phyloP scores from a whole-genome alignment of 2,797 vertebrate genomes.

The Pangasius macronema region DNA sequence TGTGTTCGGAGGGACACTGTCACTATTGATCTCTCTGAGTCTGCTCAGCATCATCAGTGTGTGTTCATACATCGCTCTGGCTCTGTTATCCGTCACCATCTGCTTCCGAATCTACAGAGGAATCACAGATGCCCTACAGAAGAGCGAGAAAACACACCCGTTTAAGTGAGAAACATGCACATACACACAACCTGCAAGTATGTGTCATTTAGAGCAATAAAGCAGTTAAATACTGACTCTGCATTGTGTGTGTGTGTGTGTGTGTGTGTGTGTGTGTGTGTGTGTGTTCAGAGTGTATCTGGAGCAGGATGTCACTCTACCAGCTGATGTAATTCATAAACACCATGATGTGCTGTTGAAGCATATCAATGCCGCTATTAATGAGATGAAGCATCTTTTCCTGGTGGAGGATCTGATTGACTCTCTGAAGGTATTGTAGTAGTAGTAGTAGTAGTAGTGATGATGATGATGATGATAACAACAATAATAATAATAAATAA shows the following conservation, averaged over 20 bases:
- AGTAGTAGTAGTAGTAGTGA: neutral
- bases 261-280: constrained; percentile 1
- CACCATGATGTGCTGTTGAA: constrained; percentile 78
- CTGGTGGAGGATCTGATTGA: constrained; percentile 79
- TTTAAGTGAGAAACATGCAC: constrained; percentile 75
- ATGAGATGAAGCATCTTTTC: constrained; percentile 79
- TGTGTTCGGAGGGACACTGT: constrained; percentile 82
- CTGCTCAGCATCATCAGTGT: constrained; percentile 87
- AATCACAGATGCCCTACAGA: constrained; percentile 86
- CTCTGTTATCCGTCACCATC: constrained; percentile 83
- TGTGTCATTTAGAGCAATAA: neutral
- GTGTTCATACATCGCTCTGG: constrained; percentile 82
- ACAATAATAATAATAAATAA: neutral
- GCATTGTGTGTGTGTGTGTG: neutral
- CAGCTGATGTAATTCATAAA: constrained; percentile 79
- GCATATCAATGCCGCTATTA: constrained; percentile 76
- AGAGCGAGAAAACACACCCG: constrained; percentile 83
- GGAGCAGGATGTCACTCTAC: constrained; percentile 80
- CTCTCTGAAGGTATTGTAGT: constrained; percentile 72
- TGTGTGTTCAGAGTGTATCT: constrained; percentile 76
- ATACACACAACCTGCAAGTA: neutral
- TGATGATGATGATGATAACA: neutral
- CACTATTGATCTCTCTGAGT: constrained; percentile 84
- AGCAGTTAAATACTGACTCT: neutral
- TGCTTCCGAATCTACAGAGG: constrained; percentile 88